These are phyloP conservation scores for Adelosebastes latens DNA, from an alignment of 2,797 vertebrate species.

Conservation along the genomic window DNA sequence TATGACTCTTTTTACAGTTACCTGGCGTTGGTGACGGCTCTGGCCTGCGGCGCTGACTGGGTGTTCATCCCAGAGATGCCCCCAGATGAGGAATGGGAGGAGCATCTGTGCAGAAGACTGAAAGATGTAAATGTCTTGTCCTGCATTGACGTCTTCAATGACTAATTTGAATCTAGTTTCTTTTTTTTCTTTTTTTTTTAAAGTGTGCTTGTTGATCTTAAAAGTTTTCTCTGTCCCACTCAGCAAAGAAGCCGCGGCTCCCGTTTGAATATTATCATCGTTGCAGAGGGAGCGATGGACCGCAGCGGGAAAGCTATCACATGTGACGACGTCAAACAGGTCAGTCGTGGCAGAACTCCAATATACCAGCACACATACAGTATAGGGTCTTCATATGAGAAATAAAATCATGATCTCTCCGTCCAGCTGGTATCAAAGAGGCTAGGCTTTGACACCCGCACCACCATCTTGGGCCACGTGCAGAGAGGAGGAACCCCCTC, in stretches of 20 bases:
- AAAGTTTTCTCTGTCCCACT: slow-evolving; percentile 2
- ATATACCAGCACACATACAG: background rate
- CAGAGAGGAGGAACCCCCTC: slow-evolving; percentile 94
- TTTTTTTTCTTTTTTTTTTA: background rate
- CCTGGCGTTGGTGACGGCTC: slow-evolving; percentile 90
- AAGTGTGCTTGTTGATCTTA: background rate
- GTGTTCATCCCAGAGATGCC: slow-evolving; percentile 96
- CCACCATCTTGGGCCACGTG: slow-evolving; percentile 93
- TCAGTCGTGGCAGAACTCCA: slow-evolving; percentile 63
- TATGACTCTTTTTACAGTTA: slow-evolving; percentile 80
- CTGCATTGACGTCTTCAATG: background rate
- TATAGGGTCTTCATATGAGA: background rate
- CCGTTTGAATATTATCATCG: slow-evolving; percentile 92
- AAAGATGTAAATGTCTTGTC: slow-evolving; percentile 77
- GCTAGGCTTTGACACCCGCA: slow-evolving; percentile 91
- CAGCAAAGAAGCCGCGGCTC: slow-evolving; percentile 90
- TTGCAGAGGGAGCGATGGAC: slow-evolving; percentile 91
- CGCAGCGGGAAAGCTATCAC: slow-evolving; percentile 84
- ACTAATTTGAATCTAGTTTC: background rate
- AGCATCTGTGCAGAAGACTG: slow-evolving; percentile 90
- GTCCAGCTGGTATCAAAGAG: slow-evolving; percentile 87
- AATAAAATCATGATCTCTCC: slow-evolving; percentile 26
- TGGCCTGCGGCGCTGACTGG: slow-evolving; percentile 94
- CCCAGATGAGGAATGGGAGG: slow-evolving; percentile 91
- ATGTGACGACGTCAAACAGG: slow-evolving; percentile 84